Percentiles rank a stretch among this genome's conserved stretches.
Conservation (phyloP, 2,113 vertebrate genomes). For the Mustelus asterias region DNA sequence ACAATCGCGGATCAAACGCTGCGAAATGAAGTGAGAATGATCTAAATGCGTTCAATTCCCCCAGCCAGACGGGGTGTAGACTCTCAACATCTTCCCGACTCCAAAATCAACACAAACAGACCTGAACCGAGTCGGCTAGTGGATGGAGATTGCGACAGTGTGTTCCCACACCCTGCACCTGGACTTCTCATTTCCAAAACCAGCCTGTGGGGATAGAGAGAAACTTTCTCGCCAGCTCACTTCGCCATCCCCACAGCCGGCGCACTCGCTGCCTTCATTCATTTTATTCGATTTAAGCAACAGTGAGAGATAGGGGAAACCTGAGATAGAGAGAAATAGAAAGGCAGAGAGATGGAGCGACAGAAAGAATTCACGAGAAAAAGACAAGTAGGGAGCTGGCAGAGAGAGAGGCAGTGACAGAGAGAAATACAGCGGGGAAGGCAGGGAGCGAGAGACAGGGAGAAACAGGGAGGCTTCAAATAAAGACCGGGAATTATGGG, state of each 20-base stretch:
- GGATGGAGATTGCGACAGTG: background rate
- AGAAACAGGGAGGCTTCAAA: background rate
- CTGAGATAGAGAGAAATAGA: background rate
- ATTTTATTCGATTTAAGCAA: background rate
- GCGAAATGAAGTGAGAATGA: slow-evolving; percentile 57
- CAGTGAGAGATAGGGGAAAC: too few relatives aligned
- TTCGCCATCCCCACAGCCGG: background rate
- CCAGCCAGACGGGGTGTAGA: slow-evolving; percentile 24
- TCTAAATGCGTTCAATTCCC: slow-evolving; percentile 49
- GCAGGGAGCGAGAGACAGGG: too few relatives aligned
- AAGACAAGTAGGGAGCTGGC: too few relatives aligned
- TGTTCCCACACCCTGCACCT: background rate
- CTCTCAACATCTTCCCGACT: background rate
- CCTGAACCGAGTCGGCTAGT: background rate
- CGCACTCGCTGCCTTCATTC: background rate
- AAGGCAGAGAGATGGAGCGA: background rate
- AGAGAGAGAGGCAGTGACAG: background rate
- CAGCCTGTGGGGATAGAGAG: background rate
- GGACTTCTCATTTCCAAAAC: background rate
- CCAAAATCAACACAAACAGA: background rate
- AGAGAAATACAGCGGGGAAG: background rate
- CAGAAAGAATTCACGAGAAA: too few relatives aligned
- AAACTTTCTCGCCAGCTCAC: background rate
- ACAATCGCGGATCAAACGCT: slow-evolving; percentile 61
- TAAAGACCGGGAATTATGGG: too few relatives aligned